Conservation (phyloP, 1,140 invertebrate species). For the Panonychus citri region DNA sequence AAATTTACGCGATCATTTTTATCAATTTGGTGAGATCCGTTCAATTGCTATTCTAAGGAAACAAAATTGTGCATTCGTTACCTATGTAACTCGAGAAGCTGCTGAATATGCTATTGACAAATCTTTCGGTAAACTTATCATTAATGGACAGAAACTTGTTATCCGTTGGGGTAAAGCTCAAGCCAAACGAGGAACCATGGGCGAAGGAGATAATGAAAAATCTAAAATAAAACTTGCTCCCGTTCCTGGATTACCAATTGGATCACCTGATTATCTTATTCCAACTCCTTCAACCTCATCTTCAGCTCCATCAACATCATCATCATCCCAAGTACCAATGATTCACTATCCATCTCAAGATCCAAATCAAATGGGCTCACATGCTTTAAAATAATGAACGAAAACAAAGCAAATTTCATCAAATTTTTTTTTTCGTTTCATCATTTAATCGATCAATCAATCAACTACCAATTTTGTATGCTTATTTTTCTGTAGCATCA, state of each 20-base stretch:
- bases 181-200: slow-evolving; percentile 29
- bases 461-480: too few relatives aligned
- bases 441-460: too few relatives aligned
- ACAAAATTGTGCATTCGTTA: slow-evolving; percentile 93
- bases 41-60: slow-evolving; percentile 68
- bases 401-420: too few relatives aligned
- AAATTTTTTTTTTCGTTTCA: too few relatives aligned
- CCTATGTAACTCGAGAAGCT: slow-evolving; percentile 66
- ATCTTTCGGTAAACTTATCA: slow-evolving; percentile 82
- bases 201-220: slow-evolving; percentile 18
- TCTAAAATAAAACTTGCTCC: slow-evolving; percentile 38
- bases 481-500: too few relatives aligned
- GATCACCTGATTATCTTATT: slow-evolving; percentile 15
- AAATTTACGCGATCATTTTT: slow-evolving; percentile 77
- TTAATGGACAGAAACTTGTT: slow-evolving; percentile 59
- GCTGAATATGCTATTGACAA: slow-evolving; percentile 85
- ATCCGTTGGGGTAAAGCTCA: slow-evolving; percentile 93
- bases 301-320: slow-evolving; percentile 8
- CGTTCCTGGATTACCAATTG: slow-evolving; percentile 52
- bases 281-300: not conserved
- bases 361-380: slow-evolving; percentile 55
- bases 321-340: slow-evolving; percentile 16
- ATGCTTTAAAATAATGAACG: slow-evolving; percentile 7
- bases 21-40: slow-evolving; percentile 96
- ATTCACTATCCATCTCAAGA: slow-evolving; percentile 88